Base-by-base conservation (phyloP, 2,797 vertebrate species). In the Heteromormyrus szaboi region DNA sequence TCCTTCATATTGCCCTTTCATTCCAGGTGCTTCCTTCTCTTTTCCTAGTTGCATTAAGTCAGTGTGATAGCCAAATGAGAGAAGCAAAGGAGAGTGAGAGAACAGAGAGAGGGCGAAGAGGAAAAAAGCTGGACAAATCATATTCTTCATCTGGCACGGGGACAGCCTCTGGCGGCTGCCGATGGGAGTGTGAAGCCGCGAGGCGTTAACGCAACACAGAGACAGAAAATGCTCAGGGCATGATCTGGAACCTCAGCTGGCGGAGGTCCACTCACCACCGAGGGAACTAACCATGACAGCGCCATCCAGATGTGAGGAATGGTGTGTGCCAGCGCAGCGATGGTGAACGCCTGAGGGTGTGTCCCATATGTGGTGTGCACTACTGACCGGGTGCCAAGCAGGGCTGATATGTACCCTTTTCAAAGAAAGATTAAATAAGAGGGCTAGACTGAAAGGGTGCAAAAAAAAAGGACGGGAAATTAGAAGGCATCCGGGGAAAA, bases 381-480 rank as follows among this genome's bases (percentile, higher is more conserved):
- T 68, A 41, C 48, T 72, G 50, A 68, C 19, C 62, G 44, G 19
- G 44, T 12, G 81, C 81, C 6, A 83, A 56, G 54, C 53, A 59
- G 12, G 56, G 22, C 56, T n/a, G 59, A 85, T 85, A 83, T 72
- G 81, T 65, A 9, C 54, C 65, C 29, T 88, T 72, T 51, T 44
- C 33, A 88, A 83, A 53, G 88, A 68, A 33, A 7, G 59, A 48
- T 17, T 4, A 65, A 62, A 88, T 88, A 17, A 72, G 56, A 53
- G 89, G 88, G 86, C 89, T 89, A 88, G 90, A 92, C 90, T 88
- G 93, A 93, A 93, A 93, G 93, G 92, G 90, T 90, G 93, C 90
- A 92, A 93, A 94, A 93, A 94, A 94, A 89, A 93, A 93, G 94
- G 94, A 94, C 90, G 94, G 90, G 94, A 95, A 96, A 96, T 96